Conservation (phyloP, 1,140 invertebrate genomes). For the Forficula auricularia region DNA sequence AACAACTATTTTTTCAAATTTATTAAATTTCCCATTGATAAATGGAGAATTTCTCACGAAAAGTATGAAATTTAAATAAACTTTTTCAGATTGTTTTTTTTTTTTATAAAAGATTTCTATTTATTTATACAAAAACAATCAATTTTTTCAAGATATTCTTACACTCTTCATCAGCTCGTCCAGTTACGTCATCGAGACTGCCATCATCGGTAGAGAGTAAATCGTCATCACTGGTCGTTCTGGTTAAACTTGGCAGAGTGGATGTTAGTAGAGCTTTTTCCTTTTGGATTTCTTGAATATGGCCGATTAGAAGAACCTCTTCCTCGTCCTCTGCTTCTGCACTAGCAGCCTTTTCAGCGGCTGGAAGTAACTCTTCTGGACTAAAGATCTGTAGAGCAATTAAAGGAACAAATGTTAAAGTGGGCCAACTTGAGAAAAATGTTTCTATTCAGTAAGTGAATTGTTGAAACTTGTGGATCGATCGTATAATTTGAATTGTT, state of each 20-base stretch:
- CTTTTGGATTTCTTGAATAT: slow-evolving; percentile 56
- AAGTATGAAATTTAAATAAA: too few species aligned
- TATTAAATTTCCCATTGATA: too few species aligned
- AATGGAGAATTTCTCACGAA: too few species aligned
- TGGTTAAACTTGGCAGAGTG: slow-evolving; percentile 53
- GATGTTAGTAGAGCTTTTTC: slow-evolving; percentile 67
- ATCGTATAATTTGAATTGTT: too few species aligned
- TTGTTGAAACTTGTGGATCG: too few species aligned
- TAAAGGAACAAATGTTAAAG: slow-evolving; percentile 10
- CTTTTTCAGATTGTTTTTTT: too few species aligned
- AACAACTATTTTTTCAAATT: too few species aligned
- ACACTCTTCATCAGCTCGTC: slow-evolving; percentile 4
- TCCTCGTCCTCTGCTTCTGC: slow-evolving; percentile 32
- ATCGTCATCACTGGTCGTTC: slow-evolving; percentile 71
- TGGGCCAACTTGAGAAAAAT: slow-evolving; percentile 1
- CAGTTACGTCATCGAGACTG: slow-evolving; percentile 33
- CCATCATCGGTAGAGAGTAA: slow-evolving; percentile 46
- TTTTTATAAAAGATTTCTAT: not conserved
- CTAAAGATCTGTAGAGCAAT: slow-evolving; percentile 27
- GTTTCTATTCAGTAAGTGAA: not conserved
- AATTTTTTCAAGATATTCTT: not conserved
- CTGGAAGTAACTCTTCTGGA: slow-evolving; percentile 37
- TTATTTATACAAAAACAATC: too few species aligned
- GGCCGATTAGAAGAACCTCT: slow-evolving; percentile 47
- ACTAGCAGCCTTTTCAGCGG: slow-evolving; percentile 21